Evolutionary conservation across 35 echinoderm and acorn worm genomes (phyloP).

Genomic region (Apostichopus japonicus): DNA sequence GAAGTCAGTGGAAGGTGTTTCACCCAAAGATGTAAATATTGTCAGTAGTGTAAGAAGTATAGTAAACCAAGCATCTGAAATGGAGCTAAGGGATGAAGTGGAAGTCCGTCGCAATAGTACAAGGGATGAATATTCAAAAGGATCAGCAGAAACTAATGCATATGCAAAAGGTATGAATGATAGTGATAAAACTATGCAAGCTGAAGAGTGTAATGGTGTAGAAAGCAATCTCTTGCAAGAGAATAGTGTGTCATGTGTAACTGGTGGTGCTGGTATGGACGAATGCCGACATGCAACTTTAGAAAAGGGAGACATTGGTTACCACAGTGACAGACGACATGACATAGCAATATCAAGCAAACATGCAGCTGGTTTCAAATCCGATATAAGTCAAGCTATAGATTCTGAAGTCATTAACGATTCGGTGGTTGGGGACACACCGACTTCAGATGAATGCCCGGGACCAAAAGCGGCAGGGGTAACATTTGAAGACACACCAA

Average conservation of each 20-base stretch:
- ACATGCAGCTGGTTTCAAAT: background rate
- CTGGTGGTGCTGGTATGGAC: background rate
- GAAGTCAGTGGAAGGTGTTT: background rate
- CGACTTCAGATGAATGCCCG: background rate
- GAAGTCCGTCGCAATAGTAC: background rate
- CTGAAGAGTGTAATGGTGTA: background rate
- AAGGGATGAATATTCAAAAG: background rate
- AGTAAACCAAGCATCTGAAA: background rate
- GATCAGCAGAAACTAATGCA: background rate
- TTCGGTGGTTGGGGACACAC: background rate
- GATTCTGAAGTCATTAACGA: background rate
- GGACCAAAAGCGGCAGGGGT: too few relatives aligned
- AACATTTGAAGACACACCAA: too few relatives aligned
- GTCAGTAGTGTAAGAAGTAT: background rate
- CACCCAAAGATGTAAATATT: background rate
- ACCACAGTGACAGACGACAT: background rate
- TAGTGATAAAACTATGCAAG: background rate
- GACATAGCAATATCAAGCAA: background rate
- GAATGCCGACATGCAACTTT: background rate
- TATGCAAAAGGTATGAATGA: background rate
- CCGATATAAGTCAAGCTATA: background rate
- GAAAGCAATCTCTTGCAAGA: background rate
- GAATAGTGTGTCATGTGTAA: background rate
- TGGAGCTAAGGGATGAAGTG: background rate
- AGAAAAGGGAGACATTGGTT: background rate